These are phyloP conservation scores for Diglossa cyanea DNA, from an alignment of 2,797 vertebrate genomes.

Conservation along the genomic window DNA sequence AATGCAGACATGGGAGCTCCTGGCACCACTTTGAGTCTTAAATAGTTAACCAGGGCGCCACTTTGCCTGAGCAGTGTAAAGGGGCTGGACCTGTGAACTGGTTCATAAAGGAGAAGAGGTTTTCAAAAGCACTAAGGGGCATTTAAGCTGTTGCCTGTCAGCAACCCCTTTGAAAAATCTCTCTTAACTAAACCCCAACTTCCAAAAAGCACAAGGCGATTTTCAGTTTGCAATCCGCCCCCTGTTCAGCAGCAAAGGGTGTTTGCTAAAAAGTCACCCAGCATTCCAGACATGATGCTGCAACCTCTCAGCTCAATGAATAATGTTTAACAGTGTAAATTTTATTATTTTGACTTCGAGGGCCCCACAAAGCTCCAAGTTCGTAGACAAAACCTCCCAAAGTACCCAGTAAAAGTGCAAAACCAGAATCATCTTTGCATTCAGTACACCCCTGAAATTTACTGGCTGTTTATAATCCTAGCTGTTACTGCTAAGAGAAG, in stretches of 20 bases:
- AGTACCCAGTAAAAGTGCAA: background rate
- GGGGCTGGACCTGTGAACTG: background rate
- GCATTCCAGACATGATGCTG: background rate
- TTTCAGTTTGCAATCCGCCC: background rate
- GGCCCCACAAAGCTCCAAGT: background rate
- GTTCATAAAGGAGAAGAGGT: background rate
- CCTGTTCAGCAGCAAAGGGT: background rate
- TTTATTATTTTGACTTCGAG: constrained; percentile 39
- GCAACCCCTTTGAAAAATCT: constrained; percentile 18
- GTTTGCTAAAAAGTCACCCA: constrained; percentile 12
- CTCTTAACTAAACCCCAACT: background rate
- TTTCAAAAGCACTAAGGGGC: constrained; percentile 1
- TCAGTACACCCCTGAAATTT: constrained; percentile 1
- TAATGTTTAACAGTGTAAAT: background rate
- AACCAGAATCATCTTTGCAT: background rate
- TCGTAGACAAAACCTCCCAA: background rate
- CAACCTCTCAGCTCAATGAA: background rate
- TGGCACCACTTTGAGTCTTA: background rate
- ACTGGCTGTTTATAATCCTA: background rate
- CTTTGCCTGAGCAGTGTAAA: background rate
- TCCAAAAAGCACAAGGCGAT: background rate
- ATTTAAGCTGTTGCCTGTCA: constrained; percentile 16
- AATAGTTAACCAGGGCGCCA: background rate
- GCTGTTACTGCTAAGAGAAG: background rate
- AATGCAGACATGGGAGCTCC: background rate